Percentiles rank a stretch among this genome's conserved stretches.
phyloP scores from a whole-genome alignment of 2,797 vertebrate genomes.

The Rallus crepitans region DNA sequence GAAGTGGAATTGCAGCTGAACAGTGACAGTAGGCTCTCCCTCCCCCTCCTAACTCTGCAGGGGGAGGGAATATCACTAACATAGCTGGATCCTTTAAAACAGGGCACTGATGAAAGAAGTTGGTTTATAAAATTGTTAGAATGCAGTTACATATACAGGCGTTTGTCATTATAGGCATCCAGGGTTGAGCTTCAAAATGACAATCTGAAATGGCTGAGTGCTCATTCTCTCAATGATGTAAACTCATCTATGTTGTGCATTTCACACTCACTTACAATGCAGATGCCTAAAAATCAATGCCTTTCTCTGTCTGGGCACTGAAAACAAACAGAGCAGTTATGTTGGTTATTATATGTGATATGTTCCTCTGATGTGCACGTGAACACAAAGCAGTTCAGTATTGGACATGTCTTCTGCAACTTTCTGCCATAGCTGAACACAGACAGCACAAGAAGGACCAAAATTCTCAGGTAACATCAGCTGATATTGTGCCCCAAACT shows the following conservation, averaged over 20 bases:
- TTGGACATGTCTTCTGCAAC: neutral
- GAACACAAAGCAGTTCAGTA: neutral
- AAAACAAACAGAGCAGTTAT: neutral
- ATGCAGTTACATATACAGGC: neutral
- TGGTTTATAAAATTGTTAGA: neutral
- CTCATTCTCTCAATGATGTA: neutral
- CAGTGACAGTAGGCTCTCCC: neutral
- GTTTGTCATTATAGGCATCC: neutral
- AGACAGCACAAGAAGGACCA: neutral
- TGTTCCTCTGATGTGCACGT: neutral
- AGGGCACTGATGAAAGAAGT: neutral
- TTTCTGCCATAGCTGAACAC: neutral
- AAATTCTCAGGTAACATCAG: neutral
- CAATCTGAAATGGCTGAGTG: neutral
- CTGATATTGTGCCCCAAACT: neutral
- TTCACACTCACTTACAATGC: conserved; percentile 3
- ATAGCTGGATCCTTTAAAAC: neutral
- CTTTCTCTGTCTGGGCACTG: neutral
- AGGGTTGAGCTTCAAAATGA: neutral
- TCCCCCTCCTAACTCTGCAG: neutral
- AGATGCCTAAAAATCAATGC: conserved; percentile 37
- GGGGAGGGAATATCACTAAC: neutral
- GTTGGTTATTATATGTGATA: neutral
- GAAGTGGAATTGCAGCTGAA: neutral
- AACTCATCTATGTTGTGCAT: neutral